Base-by-base conservation (phyloP, 1,140 invertebrate genomes). In the Dreissena rostriformis region DNA sequence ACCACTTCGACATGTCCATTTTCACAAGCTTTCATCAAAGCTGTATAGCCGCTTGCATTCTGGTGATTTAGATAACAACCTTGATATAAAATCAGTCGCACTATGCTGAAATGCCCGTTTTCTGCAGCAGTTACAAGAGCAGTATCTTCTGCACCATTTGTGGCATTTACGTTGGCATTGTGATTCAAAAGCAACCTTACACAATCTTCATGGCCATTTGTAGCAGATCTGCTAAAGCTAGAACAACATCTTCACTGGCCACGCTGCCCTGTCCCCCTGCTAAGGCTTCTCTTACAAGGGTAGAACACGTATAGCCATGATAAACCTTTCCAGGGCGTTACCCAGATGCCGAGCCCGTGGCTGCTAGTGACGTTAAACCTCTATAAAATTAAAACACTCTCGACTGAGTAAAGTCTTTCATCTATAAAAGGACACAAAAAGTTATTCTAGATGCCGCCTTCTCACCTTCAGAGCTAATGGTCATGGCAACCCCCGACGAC, bases 1-100 rank as follows among this genome's bases (percentile, higher is more conserved):
- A 86, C 85, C 7, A 96, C 96, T 73, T 97, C 95, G 90, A 96
- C 96, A 91, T 98, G 97, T 0, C 97, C 96, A 24, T 49, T 97
- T 68, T 83, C 84, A 57, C 86, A 82, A 8, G 89, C 88, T 72
- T 87, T 75, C 82, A 87, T 88, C n/a, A 92, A 82, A 12, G 91
- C 72, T 19, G 90, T 91, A 74, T 92, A 89, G 14, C 89, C 88
- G 52, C 86, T 75, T 19, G 74, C 79, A 51, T 97, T 97, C 67
- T 96, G 95, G 88, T 97, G 96, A 93, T 98, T 96, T 10, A 97
- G 96, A 22, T 82, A 78, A 19, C 87, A 83, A 5, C 86, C 87
- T 26, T 72, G 15, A 39, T 86, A 71, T 6, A 91, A 51, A 5
- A 91, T 68, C 24, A 77, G 57, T 2, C 68, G 57, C 14, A 86